Evolutionary conservation across 2,113 vertebrate genomes (phyloP).

Genomic region (Oceanites oceanicus): DNA sequence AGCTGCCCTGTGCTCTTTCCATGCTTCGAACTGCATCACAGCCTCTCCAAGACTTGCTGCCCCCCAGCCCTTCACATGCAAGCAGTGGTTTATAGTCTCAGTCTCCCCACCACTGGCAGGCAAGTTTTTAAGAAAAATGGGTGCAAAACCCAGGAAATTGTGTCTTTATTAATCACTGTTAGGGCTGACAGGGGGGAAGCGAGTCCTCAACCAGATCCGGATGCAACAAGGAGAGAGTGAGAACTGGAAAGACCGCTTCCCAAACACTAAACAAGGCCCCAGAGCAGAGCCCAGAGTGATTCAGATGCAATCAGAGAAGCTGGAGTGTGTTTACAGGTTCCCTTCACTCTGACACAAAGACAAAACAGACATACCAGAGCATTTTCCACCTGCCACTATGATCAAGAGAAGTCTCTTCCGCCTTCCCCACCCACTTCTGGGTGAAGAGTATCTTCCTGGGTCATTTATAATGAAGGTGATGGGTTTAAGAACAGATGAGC

Average conservation of each 20-base stretch:
- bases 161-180: constrained; percentile 59
- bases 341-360: not conserved
- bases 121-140: constrained; percentile 48
- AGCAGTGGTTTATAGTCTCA: not conserved
- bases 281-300: not conserved
- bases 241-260: constrained; percentile 47
- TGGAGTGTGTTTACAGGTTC: not conserved
- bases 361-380: not conserved
- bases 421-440: not conserved
- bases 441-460: not conserved
- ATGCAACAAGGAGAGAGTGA: not conserved
- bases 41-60: not conserved
- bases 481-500: not conserved
- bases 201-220: not conserved
- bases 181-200: not conserved
- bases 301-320: not conserved
- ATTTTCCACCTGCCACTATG: not conserved
- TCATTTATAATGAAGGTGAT: not conserved
- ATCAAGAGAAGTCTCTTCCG: not conserved
- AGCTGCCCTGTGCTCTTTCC: not conserved
- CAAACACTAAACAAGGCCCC: constrained; percentile 26
- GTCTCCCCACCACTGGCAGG: not conserved
- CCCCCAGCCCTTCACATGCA: not conserved
- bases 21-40: not conserved
- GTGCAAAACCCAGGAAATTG: constrained; percentile 3